Base-by-base conservation (phyloP, 2,888 invertebrate genomes). In the Luperina nickerlii region DNA sequence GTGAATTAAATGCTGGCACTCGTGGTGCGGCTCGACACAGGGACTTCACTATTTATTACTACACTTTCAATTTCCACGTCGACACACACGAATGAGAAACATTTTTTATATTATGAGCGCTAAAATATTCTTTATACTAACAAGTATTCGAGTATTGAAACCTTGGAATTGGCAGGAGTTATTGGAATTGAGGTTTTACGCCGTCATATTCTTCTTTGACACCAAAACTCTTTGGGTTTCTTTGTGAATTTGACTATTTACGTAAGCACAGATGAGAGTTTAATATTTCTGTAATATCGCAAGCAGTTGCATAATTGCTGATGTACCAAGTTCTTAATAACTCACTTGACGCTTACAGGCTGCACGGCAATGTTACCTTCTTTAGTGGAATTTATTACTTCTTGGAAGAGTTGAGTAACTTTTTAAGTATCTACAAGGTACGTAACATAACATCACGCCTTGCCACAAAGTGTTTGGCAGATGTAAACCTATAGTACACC, bases 1-100 rank as follows among this genome's bases (percentile, higher is more conserved):
- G n/a, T 54, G 54, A 87, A 87, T 87, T 66, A 85, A 78, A 65
- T 70, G 62, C 66, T 71, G 57, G 38, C 38, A 24, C 42, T 74
- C 45, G 38, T 72, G 70, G n/a, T 63, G 60, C 57, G 70, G 32
- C 15, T 51, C 24, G 51, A 38, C 62, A n/a, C 60, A 62, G 15
- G 7, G 67, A 60, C 38, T 60, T 68, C 71, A 77, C 74, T 74
- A 78, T 79, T 75, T 86, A 79, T 79, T 78, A 24, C 83, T 73
- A 78, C 68, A 66, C 63, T 79, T 72, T 63, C 74, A 78, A 88
- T 84, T 79, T 79, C 48, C 48, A 74, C 27, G 8, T 66, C 76
- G 48, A 45, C 27, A 68, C 70, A 86, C 54, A 69, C 54, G 48
- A 71, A 71, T 76, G 48, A 69, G 51, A 51, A 87, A 68, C 67